A percentile compares a stretch with the other conserved stretches of the same genome.
phyloP scores from a whole-genome alignment of 2,113 vertebrate species.

The Elephantulus edwardii region DNA sequence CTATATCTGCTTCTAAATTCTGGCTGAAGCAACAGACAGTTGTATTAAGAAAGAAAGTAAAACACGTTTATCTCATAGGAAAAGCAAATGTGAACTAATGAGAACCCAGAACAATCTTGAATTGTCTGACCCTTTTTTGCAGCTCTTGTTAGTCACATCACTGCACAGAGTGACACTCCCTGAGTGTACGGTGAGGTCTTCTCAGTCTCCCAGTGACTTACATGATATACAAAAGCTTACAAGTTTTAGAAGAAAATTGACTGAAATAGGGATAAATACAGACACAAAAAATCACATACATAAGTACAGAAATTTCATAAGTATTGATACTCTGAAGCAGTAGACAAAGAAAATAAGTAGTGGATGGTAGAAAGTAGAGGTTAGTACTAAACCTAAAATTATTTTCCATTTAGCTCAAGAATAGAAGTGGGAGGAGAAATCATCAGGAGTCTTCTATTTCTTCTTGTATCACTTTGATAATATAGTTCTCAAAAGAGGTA shows the following conservation, averaged over 20 bases:
- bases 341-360: slow-evolving; percentile 27
- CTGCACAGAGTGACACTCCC: not conserved
- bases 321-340: slow-evolving; percentile 50
- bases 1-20: not conserved
- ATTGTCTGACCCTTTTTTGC: not conserved
- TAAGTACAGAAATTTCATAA: slow-evolving; percentile 33
- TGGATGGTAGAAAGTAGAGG: slow-evolving; percentile 3
- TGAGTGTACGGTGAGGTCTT: not conserved
- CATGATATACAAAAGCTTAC: not conserved
- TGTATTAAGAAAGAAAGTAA: not conserved
- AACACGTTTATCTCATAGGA: not conserved
- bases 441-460: slow-evolving; percentile 15
- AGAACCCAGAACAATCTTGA: not conserved
- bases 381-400: too few species aligned
- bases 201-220: not conserved
- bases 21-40: not conserved
- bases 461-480: not conserved
- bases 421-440: not conserved
- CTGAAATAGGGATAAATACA: slow-evolving; percentile 38
- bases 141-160: not conserved
- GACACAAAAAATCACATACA: slow-evolving; percentile 41
- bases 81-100: not conserved
- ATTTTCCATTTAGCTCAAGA: too few species aligned
- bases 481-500: not conserved
- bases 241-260: not conserved